Base-by-base conservation (phyloP, 2,113 vertebrate genomes). In the Mesitornis unicolor region DNA sequence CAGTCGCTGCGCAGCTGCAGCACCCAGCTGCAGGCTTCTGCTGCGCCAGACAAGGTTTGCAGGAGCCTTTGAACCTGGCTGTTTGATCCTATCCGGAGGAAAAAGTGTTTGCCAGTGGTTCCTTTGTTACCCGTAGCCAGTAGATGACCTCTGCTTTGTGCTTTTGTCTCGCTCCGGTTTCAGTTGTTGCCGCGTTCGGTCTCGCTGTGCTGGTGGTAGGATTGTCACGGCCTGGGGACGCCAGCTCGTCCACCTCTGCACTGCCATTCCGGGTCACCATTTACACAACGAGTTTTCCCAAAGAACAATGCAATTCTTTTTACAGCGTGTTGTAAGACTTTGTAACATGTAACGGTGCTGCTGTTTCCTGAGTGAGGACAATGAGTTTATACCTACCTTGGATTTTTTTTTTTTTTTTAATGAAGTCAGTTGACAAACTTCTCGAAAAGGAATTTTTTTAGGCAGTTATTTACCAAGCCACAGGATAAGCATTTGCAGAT, bases 261-360 rank as follows among this genome's bases (percentile, higher is more conserved):
- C 5, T 1, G 29, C 59, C 18, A 0, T 54, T 51, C 65, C 42
- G 13, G 69, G 81, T 40, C n/a, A 17, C 18, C 9, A 31, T 5
- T 26, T 28, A 31, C n/a, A n/a, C 2, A 3, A 10, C 0, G 3
- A 3, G 25, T n/a, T 64, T 36, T 47, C 45, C 45, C 3, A 0
- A 45, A 50, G 69, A 82, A 5, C 43, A 40, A 54, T 3, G 15
- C 26, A 29, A 26, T 24, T n/a, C 70, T 59, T 63, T 5, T 65
- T 8, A 18, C 6, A 1, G 47, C 2, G 1, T 3, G 3, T 17
- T 5, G 40, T 5, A 10, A 33, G 61, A 17, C 82, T 36, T 18
- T 4, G 35, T 60, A 13, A 59, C 15, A 0, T 1, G 10, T 25
- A 10, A 25, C 0, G 0, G 15, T 36, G 36, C 87, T 78, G 51